Evolutionary conservation across 1,140 invertebrate genomes (phyloP).

Genomic region (Laupala kohalensis): DNA sequence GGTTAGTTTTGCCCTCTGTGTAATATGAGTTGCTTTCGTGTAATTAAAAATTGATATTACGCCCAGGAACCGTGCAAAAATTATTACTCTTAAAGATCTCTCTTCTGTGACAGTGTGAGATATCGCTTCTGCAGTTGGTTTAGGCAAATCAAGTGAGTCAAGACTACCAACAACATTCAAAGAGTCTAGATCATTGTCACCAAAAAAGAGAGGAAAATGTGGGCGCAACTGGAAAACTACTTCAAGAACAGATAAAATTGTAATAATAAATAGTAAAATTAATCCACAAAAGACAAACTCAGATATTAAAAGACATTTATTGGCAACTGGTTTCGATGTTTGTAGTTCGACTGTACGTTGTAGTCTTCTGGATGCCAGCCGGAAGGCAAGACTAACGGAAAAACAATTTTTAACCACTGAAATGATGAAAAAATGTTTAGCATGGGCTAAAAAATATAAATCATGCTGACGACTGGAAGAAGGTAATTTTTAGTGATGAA

Average conservation of each 20-base stretch:
- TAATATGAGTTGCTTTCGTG: too few relatives aligned
- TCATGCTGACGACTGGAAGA: conserved; percentile 2
- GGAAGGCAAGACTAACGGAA: conserved; percentile 2
- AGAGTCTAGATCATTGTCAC: conserved; percentile 2
- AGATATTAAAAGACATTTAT: not conserved
- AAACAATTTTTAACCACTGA: conserved; percentile 2
- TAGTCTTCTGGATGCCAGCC: not conserved
- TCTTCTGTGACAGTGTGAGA: conserved; percentile 2
- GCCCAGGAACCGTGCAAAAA: not conserved
- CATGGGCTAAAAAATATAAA: not conserved
- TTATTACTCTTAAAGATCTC: conserved; percentile 4
- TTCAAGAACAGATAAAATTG: not conserved
- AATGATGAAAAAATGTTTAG: conserved; percentile 1
- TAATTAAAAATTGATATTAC: not conserved
- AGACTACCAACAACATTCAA: not conserved
- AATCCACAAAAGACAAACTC: not conserved
- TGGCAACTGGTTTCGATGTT: not conserved
- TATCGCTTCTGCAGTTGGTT: conserved; percentile 7
- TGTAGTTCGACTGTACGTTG: not conserved
- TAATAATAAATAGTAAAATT: conserved; percentile 7
- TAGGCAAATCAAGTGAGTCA: conserved; percentile 12
- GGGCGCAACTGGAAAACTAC: conserved; percentile 2
- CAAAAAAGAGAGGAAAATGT: conserved; percentile 7
- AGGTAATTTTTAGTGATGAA: conserved; percentile 10
- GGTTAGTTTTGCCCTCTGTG: too few relatives aligned